A percentile compares a stretch with the other conserved stretches of the same genome.
Evolutionary conservation across 1,140 invertebrate genomes (phyloP).

Genomic region (Drosophila rufa): DNA sequence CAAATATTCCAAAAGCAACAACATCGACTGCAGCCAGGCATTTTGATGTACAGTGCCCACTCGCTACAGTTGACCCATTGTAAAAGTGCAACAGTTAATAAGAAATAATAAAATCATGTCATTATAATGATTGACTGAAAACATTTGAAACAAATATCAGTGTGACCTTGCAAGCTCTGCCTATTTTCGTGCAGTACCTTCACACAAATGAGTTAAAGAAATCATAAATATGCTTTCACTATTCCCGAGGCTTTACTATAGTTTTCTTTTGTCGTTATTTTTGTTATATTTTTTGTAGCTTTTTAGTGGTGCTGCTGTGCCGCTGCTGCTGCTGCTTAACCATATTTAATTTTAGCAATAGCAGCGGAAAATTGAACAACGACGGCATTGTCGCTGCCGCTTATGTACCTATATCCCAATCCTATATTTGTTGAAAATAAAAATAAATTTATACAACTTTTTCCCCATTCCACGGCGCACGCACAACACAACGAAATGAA

Average conservation of each 20-base stretch:
- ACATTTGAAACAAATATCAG: no score
- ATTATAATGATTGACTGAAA: no score
- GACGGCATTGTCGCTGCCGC: conserved; percentile 52
- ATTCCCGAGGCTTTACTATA: not conserved
- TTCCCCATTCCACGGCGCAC: conserved; percentile 60
- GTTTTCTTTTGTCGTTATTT: conserved; percentile 19
- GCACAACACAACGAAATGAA: conserved; percentile 28
- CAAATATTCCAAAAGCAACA: conserved; percentile 34
- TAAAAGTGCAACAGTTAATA: not conserved
- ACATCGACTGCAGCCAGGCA: conserved; percentile 17
- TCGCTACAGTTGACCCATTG: not conserved
- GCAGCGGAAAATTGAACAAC: conserved; percentile 72
- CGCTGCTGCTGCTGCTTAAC: conserved; percentile 29
- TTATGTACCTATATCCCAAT: conserved; percentile 26
- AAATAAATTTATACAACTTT: conserved; percentile 63
- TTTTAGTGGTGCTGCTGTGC: conserved; percentile 15
- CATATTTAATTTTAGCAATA: conserved; percentile 76
- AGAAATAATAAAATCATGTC: conserved; percentile 2
- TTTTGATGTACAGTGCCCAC: not conserved
- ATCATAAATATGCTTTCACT: not conserved
- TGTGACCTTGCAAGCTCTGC: not conserved
- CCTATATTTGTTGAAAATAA: conserved; percentile 71
- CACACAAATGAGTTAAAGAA: not conserved
- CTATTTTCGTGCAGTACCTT: not conserved
- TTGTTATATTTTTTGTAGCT: conserved; percentile 5